A percentile compares a stretch with the other conserved stretches of the same genome.
These are phyloP conservation scores for Apteryx owenii DNA, from an alignment of 2,113 vertebrate genomes.

Conservation along the genomic window DNA sequence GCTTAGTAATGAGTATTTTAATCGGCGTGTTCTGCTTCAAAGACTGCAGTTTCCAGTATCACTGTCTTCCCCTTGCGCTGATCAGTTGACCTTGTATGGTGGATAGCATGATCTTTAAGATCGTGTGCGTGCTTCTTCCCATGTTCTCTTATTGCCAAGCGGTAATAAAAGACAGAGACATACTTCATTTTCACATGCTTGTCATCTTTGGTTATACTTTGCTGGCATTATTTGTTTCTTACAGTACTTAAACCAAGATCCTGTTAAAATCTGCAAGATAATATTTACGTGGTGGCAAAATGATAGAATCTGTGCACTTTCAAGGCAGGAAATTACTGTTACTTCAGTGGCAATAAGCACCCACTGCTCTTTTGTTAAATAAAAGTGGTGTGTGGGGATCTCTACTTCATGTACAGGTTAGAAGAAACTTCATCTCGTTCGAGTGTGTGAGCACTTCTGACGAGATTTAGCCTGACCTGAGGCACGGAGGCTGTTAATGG, in stretches of 20 bases:
- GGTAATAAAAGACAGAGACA: background rate
- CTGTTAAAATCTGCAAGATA: background rate
- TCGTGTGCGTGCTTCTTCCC: background rate
- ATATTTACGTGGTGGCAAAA: background rate
- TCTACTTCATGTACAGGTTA: background rate
- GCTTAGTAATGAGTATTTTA: background rate
- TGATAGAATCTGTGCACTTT: background rate
- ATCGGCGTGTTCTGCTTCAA: background rate
- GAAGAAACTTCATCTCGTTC: background rate
- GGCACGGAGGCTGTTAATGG: background rate
- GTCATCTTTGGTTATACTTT: background rate
- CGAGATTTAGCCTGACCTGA: background rate
- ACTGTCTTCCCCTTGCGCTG: background rate
- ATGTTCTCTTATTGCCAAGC: background rate
- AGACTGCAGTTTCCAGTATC: background rate
- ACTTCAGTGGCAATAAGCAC: background rate
- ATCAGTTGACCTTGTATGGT: background rate
- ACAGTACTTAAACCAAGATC: background rate
- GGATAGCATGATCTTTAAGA: background rate
- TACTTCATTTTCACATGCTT: background rate
- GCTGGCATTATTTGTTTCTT: background rate
- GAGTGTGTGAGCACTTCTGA: background rate
- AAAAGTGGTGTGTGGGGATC: background rate
- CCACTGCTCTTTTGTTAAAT: background rate
- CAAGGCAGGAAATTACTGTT: background rate